These are phyloP conservation scores for Drosophila greeni DNA, from an alignment of 2,888 invertebrate genomes.

Conservation along the genomic window DNA sequence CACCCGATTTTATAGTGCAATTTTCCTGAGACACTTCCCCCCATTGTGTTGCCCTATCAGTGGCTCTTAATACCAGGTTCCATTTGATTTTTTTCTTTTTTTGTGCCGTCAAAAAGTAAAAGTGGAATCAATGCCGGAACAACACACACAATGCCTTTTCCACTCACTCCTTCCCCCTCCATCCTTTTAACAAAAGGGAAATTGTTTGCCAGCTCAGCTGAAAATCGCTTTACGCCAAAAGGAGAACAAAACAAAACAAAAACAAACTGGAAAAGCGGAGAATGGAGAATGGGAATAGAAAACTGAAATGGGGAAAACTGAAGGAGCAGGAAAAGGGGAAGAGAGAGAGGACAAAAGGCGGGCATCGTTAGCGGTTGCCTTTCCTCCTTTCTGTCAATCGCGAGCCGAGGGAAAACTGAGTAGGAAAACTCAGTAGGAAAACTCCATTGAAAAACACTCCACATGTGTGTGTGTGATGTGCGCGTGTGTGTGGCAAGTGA, in stretches of 20 bases:
- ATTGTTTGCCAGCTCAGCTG: conserved; percentile 50
- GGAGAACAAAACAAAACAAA: conserved; percentile 13
- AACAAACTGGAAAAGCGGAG: not conserved
- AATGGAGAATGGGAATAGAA: conserved; percentile 15
- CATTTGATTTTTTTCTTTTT: not conserved
- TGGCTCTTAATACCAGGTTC: conserved; percentile 1
- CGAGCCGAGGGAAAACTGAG: not conserved
- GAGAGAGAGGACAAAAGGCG: conserved; percentile 45
- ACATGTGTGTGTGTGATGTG: conserved; percentile 4
- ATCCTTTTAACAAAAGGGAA: conserved; percentile 35
- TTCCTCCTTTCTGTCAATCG: conserved; percentile 13
- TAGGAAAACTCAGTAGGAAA: not conserved
- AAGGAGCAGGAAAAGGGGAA: conserved; percentile 16
- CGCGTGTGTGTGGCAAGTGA: conserved; percentile 21
- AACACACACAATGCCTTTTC: not conserved
- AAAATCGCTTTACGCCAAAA: conserved; percentile 41
- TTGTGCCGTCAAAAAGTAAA: conserved; percentile 13
- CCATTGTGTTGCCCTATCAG: conserved; percentile 20
- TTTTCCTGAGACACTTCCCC: not conserved
- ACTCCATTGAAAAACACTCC: conserved; percentile 1
- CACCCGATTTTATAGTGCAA: not conserved
- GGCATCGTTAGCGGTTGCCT: conserved; percentile 51
- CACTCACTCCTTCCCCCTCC: too few relatives aligned
- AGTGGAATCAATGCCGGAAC: conserved; percentile 29
- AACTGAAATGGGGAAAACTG: not conserved